Base-by-base conservation (phyloP, 64 coral and sea anemone species). In the Acropora yongei region DNA sequence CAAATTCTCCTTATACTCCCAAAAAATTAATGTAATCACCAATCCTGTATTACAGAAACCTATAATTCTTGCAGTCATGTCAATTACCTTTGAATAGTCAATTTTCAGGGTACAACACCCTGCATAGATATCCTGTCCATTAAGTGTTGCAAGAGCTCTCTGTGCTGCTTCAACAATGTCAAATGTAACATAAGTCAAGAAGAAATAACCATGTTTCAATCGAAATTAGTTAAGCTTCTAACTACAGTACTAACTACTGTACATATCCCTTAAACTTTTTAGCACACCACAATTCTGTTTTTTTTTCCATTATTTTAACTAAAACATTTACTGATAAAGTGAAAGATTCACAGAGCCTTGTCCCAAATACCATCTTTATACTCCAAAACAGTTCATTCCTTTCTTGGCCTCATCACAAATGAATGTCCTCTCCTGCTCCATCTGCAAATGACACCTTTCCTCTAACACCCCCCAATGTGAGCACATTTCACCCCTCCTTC, bases 81-180 rank as follows among this genome's bases (percentile, higher is more conserved):
- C 5, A 48, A 48, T 47, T 93, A 99, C 97, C 97, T 96, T 96
- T 49, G 97, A 99, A 96, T 99, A 99, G 68, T 99, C 97, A 58
- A 99, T 96, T 85, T 99, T 99, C 8, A 99, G 76, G 18, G 97
- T 99, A 80, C 97, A 99, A 69, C 97, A 99, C 18, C 97, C 97
- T 76, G 97, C 94, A 81, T 96, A 99, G 12, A 99, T 99, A 63
- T 99, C 97, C 67, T 99, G 97, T 79, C 97, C 97, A 78, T 99
- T 99, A 6, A 99, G 84, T 89, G 87, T 84, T 66, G 94, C 82
- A 49, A 96, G 88, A 57, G 97, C 97, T 78, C 89, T 83, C 73
- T 99, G 88, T 42, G 97, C 97, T 41, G 97, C 95, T 78, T 99
- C 97, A 20, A 99, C 94, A 48, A 88, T 96, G 89, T 99, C 97